Conservation (phyloP, 1,140 invertebrate species). For the Orchesella cincta region DNA sequence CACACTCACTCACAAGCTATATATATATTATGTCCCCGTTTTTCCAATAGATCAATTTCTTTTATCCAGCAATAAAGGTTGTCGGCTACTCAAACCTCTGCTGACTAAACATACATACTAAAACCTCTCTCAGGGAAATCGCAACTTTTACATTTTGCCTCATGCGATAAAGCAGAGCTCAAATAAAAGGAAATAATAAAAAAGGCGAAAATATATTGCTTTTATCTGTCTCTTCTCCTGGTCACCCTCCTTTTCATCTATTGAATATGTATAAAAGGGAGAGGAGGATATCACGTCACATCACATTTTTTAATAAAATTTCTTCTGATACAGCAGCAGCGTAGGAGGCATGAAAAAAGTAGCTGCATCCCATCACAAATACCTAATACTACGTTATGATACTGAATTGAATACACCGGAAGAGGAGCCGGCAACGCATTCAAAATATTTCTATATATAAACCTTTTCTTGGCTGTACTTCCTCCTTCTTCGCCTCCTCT, state of each 20-base stretch:
- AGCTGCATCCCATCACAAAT: background rate
- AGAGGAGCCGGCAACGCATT: background rate
- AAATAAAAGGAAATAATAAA: background rate
- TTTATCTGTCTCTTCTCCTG: background rate
- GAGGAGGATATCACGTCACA: background rate
- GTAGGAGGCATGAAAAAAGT: background rate
- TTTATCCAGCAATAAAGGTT: background rate
- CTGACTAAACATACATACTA: background rate
- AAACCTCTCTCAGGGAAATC: no score
- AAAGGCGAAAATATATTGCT: background rate
- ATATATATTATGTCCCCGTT: background rate
- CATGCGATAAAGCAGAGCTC: no score
- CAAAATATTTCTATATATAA: no score
- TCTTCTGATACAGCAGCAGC: background rate
- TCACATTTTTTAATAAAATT: conserved; percentile 13
- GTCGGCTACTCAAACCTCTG: background rate
- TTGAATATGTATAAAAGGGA: background rate
- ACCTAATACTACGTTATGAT: background rate
- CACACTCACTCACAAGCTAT: background rate
- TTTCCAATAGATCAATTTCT: no score
- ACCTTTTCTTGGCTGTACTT: background rate
- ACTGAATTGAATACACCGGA: background rate
- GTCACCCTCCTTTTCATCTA: background rate
- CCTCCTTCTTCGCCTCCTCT: background rate
- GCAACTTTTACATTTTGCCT: no score